These are phyloP conservation scores for Drosophila azteca DNA, from an alignment of 1,140 invertebrate genomes.

Conservation along the genomic window DNA sequence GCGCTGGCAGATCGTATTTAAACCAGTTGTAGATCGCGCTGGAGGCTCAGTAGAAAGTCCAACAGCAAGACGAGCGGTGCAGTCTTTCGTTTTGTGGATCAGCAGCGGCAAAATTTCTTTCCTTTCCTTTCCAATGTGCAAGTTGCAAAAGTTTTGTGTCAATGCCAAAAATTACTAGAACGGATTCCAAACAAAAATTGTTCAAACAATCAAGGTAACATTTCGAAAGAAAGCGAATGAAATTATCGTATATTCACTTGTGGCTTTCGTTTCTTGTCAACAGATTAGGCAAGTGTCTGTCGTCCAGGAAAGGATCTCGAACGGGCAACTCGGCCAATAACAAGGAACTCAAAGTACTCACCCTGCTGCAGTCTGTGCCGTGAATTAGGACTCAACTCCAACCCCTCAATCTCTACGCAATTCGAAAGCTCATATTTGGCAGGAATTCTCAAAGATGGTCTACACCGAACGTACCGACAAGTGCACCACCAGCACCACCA, in stretches of 20 bases:
- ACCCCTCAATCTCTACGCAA: constrained; percentile 3
- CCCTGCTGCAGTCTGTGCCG: constrained; percentile 90
- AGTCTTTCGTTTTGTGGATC: constrained; percentile 8
- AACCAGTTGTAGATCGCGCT: constrained; percentile 54
- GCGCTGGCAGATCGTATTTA: constrained; percentile 54
- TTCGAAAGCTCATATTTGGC: constrained; percentile 43
- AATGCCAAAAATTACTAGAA: constrained; percentile 79
- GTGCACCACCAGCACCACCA: constrained; percentile 46
- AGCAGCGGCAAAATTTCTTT: constrained; percentile 29
- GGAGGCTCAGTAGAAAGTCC: constrained; percentile 72
- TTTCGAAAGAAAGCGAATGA: too few relatives aligned
- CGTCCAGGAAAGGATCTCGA: constrained; percentile 88
- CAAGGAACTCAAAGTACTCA: constrained; percentile 89
- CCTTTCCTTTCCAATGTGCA: constrained; percentile 62
- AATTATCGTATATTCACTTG: neutral
- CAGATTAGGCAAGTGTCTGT: constrained; percentile 88
- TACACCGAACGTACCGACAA: constrained; percentile 77
- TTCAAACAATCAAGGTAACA: constrained; percentile 66
- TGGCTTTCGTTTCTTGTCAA: neutral
- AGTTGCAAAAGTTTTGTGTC: constrained; percentile 78
- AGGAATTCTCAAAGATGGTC: constrained; percentile 66
- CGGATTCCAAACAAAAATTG: constrained; percentile 64
- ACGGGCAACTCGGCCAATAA: constrained; percentile 89
- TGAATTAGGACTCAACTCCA: constrained; percentile 75
- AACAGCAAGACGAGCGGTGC: constrained; percentile 48